Base-by-base conservation (phyloP, 2,888 invertebrate genomes). In the Pollenia labialis region DNA sequence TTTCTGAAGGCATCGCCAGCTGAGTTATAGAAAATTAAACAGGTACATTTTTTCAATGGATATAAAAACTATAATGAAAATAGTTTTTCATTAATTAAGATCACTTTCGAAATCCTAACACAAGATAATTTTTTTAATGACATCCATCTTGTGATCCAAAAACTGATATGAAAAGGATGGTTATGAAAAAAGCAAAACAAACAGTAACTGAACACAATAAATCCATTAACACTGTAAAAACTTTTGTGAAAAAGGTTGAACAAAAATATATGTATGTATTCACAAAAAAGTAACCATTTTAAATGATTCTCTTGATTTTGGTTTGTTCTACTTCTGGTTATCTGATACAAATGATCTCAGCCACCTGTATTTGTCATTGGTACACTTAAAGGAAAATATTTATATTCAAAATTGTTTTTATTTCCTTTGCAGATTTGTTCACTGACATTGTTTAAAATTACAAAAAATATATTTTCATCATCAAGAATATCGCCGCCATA, bases 271-370 rank as follows among this genome's bases (percentile, higher is more conserved):
- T 23, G 56, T 23, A 66, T 18, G 48, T 60, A 60, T 58, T 76
- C 42, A 16, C 44, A 56, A 86, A 86, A 89, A 89, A 89, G 88
- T 89, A 90, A 90, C 88, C 86, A 88, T 87, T 74, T 87, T 54
- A 84, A 84, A 87, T 77, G 68, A 12, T 32, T 66, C 23, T 56
- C 42, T 81, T 44, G 54, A 58, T 66, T 77, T 74, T 40, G 40
- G 40, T 60, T 76, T 76, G 69, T 68, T 77, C 71, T 58, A 64
- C 71, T 77, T 76, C 16, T 56, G 42, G 0, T 81, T 81, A 87
- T 77, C 81, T 42, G 56, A 79, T 81, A 74, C 60, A 62, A 56
- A 81, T 42, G 72, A 84, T 81, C 62, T 72, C 40, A 87, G 62
- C 76, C 84, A 84, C 84, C 84, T 84, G 81, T 87, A 77, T 87